A percentile compares a stretch with the other conserved stretches of the same genome.
Conservation (phyloP, 2,888 invertebrate species). For the Cryptophagus acutangulus region DNA sequence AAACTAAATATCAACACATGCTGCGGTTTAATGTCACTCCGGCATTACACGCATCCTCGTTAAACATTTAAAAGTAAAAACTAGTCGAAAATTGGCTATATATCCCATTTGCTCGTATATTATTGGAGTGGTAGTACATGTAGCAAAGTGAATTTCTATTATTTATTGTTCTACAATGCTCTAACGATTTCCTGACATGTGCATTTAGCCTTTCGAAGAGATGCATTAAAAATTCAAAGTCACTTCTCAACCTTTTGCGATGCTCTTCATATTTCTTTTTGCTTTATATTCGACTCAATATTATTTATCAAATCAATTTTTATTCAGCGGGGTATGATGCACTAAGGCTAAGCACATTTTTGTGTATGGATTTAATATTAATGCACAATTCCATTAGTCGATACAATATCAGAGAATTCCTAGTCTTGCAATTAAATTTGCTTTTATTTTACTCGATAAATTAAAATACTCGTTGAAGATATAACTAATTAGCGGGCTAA, state of each 20-base stretch:
- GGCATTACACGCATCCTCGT: conserved; percentile 40
- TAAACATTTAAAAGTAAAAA: conserved; percentile 34
- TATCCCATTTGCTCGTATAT: conserved; percentile 4
- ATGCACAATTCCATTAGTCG: too few relatives aligned
- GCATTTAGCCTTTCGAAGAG: conserved; percentile 28
- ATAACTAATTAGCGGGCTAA: too few relatives aligned
- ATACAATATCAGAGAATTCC: too few relatives aligned
- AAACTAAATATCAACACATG: conserved; percentile 38
- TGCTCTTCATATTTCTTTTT: too few relatives aligned
- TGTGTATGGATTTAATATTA: too few relatives aligned
- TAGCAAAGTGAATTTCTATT: conserved; percentile 29
- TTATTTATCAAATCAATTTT: too few relatives aligned
- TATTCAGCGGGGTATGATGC: too few relatives aligned
- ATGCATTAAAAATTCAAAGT: conserved; percentile 26
- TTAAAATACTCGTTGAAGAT: too few relatives aligned
- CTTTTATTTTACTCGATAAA: too few relatives aligned
- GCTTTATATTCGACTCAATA: background rate
- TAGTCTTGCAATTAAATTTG: too few relatives aligned
- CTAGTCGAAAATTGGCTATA: conserved; percentile 32
- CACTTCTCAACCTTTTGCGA: too few relatives aligned
- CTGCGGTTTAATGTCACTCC: conserved; percentile 39
- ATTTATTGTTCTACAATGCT: conserved; percentile 11
- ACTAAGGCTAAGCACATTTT: too few relatives aligned
- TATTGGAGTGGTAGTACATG: background rate
- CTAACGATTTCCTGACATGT: conserved; percentile 32